Evolutionary conservation across 2,113 vertebrate species (phyloP), one percentile per base, ranked within the genome.

Genomic region (Rhadina sibilatrix): DNA sequence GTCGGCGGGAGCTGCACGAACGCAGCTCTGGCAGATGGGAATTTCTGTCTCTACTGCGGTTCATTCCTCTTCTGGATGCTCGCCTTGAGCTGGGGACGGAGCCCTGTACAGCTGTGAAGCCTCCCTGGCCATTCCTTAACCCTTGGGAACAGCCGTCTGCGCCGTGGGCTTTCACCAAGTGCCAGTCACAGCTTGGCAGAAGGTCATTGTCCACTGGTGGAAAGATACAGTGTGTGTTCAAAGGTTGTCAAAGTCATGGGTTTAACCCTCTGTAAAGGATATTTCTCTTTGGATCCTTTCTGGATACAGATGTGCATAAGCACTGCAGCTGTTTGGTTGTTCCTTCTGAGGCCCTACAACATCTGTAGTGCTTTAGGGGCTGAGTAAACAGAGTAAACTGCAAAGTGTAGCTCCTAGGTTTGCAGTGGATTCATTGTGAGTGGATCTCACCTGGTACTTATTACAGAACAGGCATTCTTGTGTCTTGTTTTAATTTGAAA

Each of bases 361-460:
- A 22, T 11, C 17, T 1, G 0, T 7, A 9, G 2, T 19, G 21
- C 42, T 63, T 35, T 24, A 27, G 56, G 18, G 30, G 40, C 47
- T 63, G 64, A 64, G 33, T 33, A 64, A 35, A n/a, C 15, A 37
- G 23, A 13, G 35, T 21, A 23, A 50, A 35, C n/a, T 18, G 7
- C 8, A 11, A 61, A 27, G 37, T 3, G 2, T 8, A 56, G 53
- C 11, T 38, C 28, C 9, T 33, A 2, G 12, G 11, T 54, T 57
- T 59, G 65, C 25, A 28, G 52, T 22, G 38, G 31, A 7, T 35
- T 71, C 57, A 3, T 1, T 3, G 9, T 19, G 30, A 56, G 17
- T 21, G 38, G 35, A 42, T 59, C 24, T 11, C 5, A 20, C 61
- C 40, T 56, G 10, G 33, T 56, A 4, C 50, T 70, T n/a, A 4